phyloP scores from a whole-genome alignment of 2,797 vertebrate species.

The Phrynocephalus guinanensis region DNA sequence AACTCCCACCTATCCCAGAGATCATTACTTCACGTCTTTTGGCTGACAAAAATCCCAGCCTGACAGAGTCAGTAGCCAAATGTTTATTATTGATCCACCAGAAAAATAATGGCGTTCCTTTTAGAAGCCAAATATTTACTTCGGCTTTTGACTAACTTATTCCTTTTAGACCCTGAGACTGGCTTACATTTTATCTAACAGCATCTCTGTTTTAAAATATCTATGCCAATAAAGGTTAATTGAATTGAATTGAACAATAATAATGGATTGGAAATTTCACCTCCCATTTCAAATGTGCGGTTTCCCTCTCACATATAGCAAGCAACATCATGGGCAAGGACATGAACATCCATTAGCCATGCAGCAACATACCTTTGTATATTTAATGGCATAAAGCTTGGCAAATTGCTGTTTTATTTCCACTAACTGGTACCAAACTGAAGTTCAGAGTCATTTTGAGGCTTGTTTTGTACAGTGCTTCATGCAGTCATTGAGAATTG shows the following conservation, averaged over 20 bases:
- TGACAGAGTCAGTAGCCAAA: too few species aligned
- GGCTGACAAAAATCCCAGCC: too few species aligned
- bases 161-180: too few species aligned
- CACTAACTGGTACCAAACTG: background rate
- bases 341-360: background rate
- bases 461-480: background rate
- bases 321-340: background rate
- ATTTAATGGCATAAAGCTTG: background rate
- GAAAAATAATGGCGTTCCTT: too few species aligned
- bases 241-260: background rate
- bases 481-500: background rate
- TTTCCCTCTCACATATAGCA: background rate
- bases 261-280: background rate
- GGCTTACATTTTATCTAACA: too few species aligned
- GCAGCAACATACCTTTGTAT: background rate
- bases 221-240: too few species aligned
- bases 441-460: background rate
- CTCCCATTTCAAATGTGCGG: background rate
- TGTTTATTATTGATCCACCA: too few species aligned
- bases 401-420: slow-evolving; percentile 1
- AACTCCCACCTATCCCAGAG: too few species aligned
- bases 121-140: too few species aligned
- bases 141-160: too few species aligned
- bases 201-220: too few species aligned
- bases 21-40: too few species aligned